These are phyloP conservation scores for Fistularia commersonii DNA, from an alignment of 2,797 vertebrate genomes.

Conservation along the genomic window DNA sequence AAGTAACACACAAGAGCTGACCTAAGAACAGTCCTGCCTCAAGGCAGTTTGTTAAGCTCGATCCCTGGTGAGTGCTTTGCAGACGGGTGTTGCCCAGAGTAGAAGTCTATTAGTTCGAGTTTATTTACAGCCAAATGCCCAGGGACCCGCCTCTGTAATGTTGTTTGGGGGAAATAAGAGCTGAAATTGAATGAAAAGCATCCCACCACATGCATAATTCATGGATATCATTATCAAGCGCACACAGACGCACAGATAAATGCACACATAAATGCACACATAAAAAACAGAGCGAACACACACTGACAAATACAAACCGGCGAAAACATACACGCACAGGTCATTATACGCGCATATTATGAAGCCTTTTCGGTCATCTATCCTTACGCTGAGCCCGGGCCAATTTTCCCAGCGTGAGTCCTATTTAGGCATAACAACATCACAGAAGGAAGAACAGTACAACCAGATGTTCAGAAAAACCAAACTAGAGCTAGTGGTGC, in stretches of 20 bases:
- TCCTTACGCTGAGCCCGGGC: conserved; percentile 52
- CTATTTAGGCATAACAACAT: conserved; percentile 54
- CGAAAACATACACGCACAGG: conserved; percentile 25
- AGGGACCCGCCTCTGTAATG: conserved; percentile 69
- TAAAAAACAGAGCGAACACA: conserved; percentile 49
- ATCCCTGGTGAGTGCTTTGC: conserved; percentile 56
- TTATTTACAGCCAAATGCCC: conserved; percentile 76
- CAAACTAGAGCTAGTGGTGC: conserved; percentile 20
- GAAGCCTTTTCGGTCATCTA: conserved; percentile 60
- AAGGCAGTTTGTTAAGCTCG: conserved; percentile 60
- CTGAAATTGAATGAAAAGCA: conserved; percentile 75
- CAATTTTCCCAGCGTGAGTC: conserved; percentile 64
- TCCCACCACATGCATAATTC: conserved; percentile 70
- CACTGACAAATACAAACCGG: conserved; percentile 43
- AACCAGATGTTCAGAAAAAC: conserved; percentile 30
- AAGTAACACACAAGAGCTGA: conserved; percentile 42
- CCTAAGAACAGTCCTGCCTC: conserved; percentile 51
- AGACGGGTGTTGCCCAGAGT: conserved; percentile 69
- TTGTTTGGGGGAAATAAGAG: conserved; percentile 67
- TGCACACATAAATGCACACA: conserved; percentile 47
- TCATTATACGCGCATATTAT: conserved; percentile 62
- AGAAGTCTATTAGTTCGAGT: conserved; percentile 73
- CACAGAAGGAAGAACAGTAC: conserved; percentile 41
- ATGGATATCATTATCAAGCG: conserved; percentile 71
- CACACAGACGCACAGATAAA: conserved; percentile 57